Percentiles rank a stretch among this genome's conserved stretches.
Evolutionary conservation across 1,140 invertebrate species (phyloP).

Genomic region (Samia ricini): DNA sequence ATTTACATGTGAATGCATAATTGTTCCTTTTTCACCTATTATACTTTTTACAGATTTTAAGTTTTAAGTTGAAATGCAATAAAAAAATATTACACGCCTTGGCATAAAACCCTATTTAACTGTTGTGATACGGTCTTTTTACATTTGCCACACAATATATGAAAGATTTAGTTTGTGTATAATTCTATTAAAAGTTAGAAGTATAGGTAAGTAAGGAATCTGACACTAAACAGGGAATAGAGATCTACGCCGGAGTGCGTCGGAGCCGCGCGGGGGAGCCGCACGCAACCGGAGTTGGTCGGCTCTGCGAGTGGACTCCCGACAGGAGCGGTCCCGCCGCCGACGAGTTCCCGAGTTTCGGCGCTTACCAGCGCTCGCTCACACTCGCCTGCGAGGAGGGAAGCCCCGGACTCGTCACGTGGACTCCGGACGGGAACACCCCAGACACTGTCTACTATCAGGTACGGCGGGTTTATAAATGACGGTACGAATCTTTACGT

Average conservation of each 20-base stretch:
- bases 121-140: no score
- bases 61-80: no score
- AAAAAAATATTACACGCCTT: no score
- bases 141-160: no score
- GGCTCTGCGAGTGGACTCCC: conserved; percentile 92
- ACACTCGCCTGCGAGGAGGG: conserved; percentile 90
- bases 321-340: conserved; percentile 84
- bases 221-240: conserved; percentile 80
- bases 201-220: no score
- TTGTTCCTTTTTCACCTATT: no score
- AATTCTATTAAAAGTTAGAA: no score
- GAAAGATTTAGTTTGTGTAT: no score
- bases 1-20: no score
- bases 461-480: conserved; percentile 79
- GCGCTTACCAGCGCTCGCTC: conserved; percentile 91
- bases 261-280: conserved; percentile 82
- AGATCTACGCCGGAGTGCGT: conserved; percentile 89
- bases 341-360: conserved; percentile 91
- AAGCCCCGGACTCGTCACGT: conserved; percentile 90
- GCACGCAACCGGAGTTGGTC: conserved; percentile 85
- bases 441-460: conserved; percentile 96
- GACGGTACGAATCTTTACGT: neutral
- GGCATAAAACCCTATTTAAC: no score
- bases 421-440: conserved; percentile 92
- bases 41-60: no score